A percentile compares a stretch with the other conserved stretches of the same genome.
Conservation (phyloP, 2,888 invertebrate genomes). For the Listrodromus nycthemerus region DNA sequence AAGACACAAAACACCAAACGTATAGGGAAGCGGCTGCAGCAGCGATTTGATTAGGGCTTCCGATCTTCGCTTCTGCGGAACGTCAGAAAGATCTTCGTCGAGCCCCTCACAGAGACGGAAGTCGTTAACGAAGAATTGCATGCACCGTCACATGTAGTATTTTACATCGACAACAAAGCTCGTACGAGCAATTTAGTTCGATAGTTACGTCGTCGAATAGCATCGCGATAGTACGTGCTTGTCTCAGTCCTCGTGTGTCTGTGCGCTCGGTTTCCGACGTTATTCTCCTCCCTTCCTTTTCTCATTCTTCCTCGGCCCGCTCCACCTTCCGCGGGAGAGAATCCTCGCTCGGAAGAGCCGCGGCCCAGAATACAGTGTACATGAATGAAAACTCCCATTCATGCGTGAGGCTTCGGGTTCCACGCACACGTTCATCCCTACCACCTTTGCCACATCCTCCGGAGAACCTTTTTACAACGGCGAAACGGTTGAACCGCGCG, state of each 20-base stretch:
- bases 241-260: not conserved
- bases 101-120: not conserved
- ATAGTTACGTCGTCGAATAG: conserved; percentile 42
- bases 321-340: not conserved
- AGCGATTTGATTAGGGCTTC: too few relatives aligned
- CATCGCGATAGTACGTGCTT: not conserved
- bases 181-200: conserved; percentile 28
- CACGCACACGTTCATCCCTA: conserved; percentile 60
- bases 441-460: conserved; percentile 35
- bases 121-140: not conserved
- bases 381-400: conserved; percentile 79
- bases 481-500: conserved; percentile 41
- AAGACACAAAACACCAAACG: too few relatives aligned
- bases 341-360: conserved; percentile 50
- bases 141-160: not conserved
- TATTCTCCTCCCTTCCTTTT: conserved; percentile 30
- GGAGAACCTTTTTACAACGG: conserved; percentile 42
- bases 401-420: conserved; percentile 69
- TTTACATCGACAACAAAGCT: conserved; percentile 29
- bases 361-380: conserved; percentile 53
- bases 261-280: not conserved
- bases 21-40: too few relatives aligned
- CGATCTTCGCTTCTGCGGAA: too few relatives aligned
- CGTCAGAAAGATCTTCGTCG: not conserved
- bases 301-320: conserved; percentile 18